A percentile compares a stretch with the other conserved stretches of the same genome.
Conservation (phyloP, 2,113 vertebrate genomes). For the Telmatochromis brachygnathus region DNA sequence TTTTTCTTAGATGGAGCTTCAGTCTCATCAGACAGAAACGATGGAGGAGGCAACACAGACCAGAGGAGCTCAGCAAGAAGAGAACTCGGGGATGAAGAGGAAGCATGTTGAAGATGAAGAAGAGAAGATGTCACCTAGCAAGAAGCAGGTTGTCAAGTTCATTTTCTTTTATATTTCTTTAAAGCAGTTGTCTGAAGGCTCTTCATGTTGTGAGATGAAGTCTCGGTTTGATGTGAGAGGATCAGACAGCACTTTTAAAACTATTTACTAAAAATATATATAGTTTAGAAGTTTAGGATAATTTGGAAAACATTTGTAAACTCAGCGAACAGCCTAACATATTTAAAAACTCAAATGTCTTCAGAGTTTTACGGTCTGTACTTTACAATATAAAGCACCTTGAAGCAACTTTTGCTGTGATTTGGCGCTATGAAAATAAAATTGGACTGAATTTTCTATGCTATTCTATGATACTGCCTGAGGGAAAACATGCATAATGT, state of each 20-base stretch:
- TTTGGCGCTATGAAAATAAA: neutral
- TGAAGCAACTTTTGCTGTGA: neutral
- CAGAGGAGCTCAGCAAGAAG: neutral
- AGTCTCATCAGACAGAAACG: neutral
- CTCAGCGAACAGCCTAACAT: rapidly evolving
- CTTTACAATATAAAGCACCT: neutral
- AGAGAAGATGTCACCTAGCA: neutral
- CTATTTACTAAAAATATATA: neutral
- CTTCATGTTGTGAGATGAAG: neutral
- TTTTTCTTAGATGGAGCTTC: neutral
- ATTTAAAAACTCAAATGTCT: neutral
- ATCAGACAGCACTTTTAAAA: neutral
- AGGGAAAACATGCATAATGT: neutral
- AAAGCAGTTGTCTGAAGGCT: neutral
- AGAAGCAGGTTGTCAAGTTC: slow-evolving; percentile 37
- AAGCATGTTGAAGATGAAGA: slow-evolving; percentile 11
- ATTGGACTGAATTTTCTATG: neutral
- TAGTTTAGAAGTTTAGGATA: neutral
- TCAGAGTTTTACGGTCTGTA: rapidly evolving
- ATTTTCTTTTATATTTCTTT: neutral
- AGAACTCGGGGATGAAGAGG: slow-evolving; percentile 18
- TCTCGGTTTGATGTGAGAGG: neutral
- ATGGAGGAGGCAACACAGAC: neutral
- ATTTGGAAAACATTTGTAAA: neutral
- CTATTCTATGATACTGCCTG: neutral